Evolutionary conservation across 2,797 vertebrate species (phyloP).

Genomic region (Halcyon smyrnensis): DNA sequence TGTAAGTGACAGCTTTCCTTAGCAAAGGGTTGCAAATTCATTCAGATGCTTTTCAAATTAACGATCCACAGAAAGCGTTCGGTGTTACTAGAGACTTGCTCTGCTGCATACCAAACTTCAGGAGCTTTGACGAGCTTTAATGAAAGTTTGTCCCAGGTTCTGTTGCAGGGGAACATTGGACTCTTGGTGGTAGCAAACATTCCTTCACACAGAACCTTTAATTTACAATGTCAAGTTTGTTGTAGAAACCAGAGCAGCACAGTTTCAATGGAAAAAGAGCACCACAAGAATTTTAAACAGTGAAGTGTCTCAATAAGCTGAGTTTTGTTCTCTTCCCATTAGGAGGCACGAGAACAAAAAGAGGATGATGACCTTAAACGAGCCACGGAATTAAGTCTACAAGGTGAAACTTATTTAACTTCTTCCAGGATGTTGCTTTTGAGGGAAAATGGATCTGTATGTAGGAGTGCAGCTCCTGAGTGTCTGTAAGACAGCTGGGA

Average conservation of each 20-base stretch:
- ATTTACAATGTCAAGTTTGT: conserved; percentile 70
- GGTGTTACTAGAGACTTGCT: conserved; percentile 4
- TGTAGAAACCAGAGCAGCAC: conserved; percentile 65
- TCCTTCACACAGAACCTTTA: conserved; percentile 62
- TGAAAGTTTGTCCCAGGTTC: conserved; percentile 64
- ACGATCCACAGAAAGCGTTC: background rate
- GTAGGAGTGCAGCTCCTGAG: background rate
- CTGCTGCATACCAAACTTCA: conserved; percentile 62
- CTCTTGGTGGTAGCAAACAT: conserved; percentile 48
- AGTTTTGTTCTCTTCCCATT: conserved; percentile 69
- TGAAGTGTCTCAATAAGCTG: conserved; percentile 64
- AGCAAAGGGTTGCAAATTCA: conserved; percentile 38
- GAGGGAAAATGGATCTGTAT: background rate
- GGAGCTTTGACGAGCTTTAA: conserved; percentile 63
- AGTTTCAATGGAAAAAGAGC: conserved; percentile 54
- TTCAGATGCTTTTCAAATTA: conserved; percentile 61
- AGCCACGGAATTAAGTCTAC: conserved; percentile 97
- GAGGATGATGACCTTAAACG: conserved; percentile 98
- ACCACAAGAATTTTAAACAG: conserved; percentile 63
- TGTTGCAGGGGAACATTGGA: conserved; percentile 45
- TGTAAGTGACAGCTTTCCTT: conserved; percentile 41
- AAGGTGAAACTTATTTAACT: conserved; percentile 84
- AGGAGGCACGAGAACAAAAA: conserved; percentile 97
- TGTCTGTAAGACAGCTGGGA: conserved; percentile 18
- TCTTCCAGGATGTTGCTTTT: conserved; percentile 22